Evolutionary conservation across 1,140 invertebrate species (phyloP), one percentile per base, ranked within the genome.

Genomic region (Zaprionus camerounensis): DNA sequence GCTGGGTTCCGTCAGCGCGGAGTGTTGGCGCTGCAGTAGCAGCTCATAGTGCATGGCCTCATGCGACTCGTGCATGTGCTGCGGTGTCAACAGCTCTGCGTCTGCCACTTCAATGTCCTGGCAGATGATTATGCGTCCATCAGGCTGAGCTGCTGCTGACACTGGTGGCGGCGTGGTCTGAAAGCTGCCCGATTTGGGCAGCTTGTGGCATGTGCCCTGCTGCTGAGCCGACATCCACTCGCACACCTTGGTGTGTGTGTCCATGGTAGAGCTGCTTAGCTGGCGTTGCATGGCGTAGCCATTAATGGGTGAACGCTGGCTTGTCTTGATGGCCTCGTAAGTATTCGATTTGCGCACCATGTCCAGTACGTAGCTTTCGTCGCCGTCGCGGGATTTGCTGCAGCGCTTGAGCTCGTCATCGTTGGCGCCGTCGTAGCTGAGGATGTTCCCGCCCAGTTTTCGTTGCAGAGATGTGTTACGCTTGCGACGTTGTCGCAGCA

Each of bases 191-290:
- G 82, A 69, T 15, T 91, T 87, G n/a, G 78, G 71, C 20, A 75
- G 51, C 51, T 64, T 67, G 22, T 78, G 61, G 7, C 22, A 69
- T 1, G 38, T n/a, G 82, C 46, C 91, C 91, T 96, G 95, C 93
- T 96, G 96, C 75, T 83, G 80, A 0, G 72, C 96, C 94, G 96
- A 95, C 76, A 97, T 97, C 97, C 97, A 97, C 66, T 97, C 96
- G 65, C 95, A 94, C 3, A 97, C 97, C 94, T 97, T 97, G 12
- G 96, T 96, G 81, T 97, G 96, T 0, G 97, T 96, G 86, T 97
- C 96, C 71, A 97, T 95, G 0, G 96, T 97, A 56, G 96, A 97
- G 12, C 94, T 95, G 1, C 96, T 97, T 78, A 96, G 94, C 82
- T 96, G 95, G 41, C 96, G 92, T 15, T 95, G 95, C 11, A 96